Base-by-base conservation (phyloP, 2,888 invertebrate genomes). In the Heliconius cydno region DNA sequence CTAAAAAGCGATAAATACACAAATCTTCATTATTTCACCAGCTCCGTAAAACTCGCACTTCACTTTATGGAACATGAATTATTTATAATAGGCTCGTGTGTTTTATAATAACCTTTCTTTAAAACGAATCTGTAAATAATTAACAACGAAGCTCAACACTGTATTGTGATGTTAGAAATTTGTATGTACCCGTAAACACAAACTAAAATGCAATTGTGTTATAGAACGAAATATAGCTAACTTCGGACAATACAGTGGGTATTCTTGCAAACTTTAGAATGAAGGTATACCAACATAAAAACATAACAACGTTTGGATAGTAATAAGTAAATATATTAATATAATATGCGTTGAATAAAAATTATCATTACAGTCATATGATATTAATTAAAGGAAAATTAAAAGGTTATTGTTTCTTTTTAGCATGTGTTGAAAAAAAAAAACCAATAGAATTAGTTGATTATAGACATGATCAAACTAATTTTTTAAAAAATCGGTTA, bases 1-100 rank as follows among this genome's bases (percentile, higher is more conserved):
- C 94, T 94, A 93, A 89, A 89, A 88, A 91, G 94, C 94, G 93
- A 92, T 88, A 90, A 90, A 91, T 89, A 88, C 94, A 94, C 92
- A 88, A 87, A 88, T 91, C 90, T 90, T 91, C 92, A 93, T 92
- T 88, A 89, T 90, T 89, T 84, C 93, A 92, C 90, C 87, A 90
- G 90, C 86, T 89, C 89, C 88, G 86, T 89, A 85, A 87, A 87
- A 86, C 89, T 86, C 86, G 87, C 94, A 94, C 94, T 92, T 88
- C 93, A 94, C 94, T 90, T 87, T 86, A 86, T 84, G 86, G 86
- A 87, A 91, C 92, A 93, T 92, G 86, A 88, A 91, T 88, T 87
- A 84, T 71, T 80, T 81, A 79, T 72, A 76, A 19, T 70, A 41
- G 34, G 71, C 74, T 82, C 81, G 80, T 79, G 73, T 80, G 81